Evolutionary conservation across 2,113 vertebrate species (phyloP), one percentile per base, ranked within the genome.

Genomic region (Rhadina sibilatrix): DNA sequence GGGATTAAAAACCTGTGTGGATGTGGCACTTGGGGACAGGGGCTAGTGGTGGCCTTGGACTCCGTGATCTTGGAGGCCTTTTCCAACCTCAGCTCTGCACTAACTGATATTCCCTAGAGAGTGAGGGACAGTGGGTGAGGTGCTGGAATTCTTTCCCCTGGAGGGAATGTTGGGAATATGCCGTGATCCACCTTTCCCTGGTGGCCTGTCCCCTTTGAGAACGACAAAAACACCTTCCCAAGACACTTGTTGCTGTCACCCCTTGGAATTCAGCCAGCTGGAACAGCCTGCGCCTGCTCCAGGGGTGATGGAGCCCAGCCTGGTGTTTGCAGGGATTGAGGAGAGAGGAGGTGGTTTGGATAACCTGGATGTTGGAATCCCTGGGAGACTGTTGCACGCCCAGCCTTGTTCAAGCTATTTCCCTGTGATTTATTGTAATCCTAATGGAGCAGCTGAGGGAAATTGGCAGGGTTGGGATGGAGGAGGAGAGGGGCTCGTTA

Each of bases 401-500:
- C 52, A 18, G 66, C 56, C 42, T 54, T 15, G 27, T 18, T 66
- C 10, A 23, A 10, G 13, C 12, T 2, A 17, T 20, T 65, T 25
- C 20, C 11, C 11, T 5, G 1, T 1, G 60, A 53, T 82, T 95
- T 57, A 33, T 50, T 37, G 57, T 18, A 16, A 56, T 78, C 15
- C 40, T 56, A 10, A 15, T 0, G 28, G 65, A 89, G 56, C 3
- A 22, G 52, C 64, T 46, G 56, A n/a, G 61, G 69, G 76, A 22
- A 72, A 16, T 31, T 40, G 83, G 71, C 72, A 93, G 72, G 46
- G 53, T 5, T 69, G 68, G 54, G 56, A 3, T 11, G 46, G 63
- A 68, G 77, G 88, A 91, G 89, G 88, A 89, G 92, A 91, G 47
- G 78, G 77, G 52, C 50, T 94, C 4, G 5, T 83, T 89, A 27